Base-by-base conservation (phyloP, 2,888 invertebrate genomes). In the Mylabris sibirica region DNA sequence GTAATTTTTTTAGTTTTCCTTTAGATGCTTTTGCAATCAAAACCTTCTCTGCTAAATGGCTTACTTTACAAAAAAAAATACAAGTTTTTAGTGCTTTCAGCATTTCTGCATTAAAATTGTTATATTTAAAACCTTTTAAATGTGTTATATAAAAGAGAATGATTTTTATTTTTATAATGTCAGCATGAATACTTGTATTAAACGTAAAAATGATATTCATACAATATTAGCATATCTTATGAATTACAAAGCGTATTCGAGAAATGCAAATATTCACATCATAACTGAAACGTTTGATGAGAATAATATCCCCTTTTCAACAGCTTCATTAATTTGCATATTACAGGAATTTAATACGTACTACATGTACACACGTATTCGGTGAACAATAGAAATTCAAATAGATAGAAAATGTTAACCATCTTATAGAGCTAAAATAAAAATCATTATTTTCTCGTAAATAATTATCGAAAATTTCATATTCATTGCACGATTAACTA, bases 401-500 rank as follows among this genome's bases (percentile, higher is more conserved):
- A 41, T 41, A 9, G 11, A 41, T 41, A 41, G 12, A 1, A n/a
- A 14, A 4, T 30, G 3, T 30, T 6, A 30, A 30, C 26, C 26
- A 30, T 30, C 26, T 30, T 30, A 30, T 30, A 30, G 2, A 3
- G 26, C 41, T 12, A n/a, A 41, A 41, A 41, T 2, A 41, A 41
- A 49, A 20, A 20, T 4, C 3, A 14, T 6, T n/a, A n/a, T 49
- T 49, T 20, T 20, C 20, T 49, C 11, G 49, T 2, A 17, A 17
- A n/a, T 20, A 49, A 49, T 20, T 49, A 20, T 20, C 6, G 5
- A 4, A n/a, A 30, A 73, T 77, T 72, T 70, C 65, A 63, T 68
- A 81, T 78, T 77, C 80, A 64, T 65, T 69, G 69, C 79, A 80
- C 77, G 78, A 71, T 67, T 68, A 64, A 69, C 68, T 77, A 76